Base-by-base conservation (phyloP, 92 coral and sea anemone species). In the Parazoanthus swiftii region DNA sequence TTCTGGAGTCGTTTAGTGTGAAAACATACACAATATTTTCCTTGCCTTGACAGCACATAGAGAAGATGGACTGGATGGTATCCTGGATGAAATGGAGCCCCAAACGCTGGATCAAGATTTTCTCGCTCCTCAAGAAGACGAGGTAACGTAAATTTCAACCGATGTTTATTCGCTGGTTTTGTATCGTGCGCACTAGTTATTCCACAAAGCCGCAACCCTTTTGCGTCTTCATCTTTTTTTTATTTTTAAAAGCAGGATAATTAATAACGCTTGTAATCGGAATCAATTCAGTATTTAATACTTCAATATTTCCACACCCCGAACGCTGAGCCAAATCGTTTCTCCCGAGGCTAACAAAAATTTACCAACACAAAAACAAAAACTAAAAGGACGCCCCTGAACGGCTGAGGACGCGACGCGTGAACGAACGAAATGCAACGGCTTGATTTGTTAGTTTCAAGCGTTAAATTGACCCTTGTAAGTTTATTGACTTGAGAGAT, bases 381-480 rank as follows among this genome's bases (percentile, higher is more conserved):
- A 35, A 14, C 46, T 74, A 74, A 73, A 74, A 18, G 8, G 78
- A 74, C 78, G 78, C 78, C 23, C 15, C 21, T 2, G 5, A 16
- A 33, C 33, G 33, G 33, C 33, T 29, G 33, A 29, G 33, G 78
- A 74, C 78, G 78, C 78, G 78, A 74, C 46, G 78, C 78, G 78
- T 63, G n/a, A 63, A 20, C 70, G 8, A 74, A 13, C 26, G 6
- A 35, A 36, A 74, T 74, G 2, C 78, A 74, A 74, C 78, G 78
- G 78, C 48, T 74, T 20, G 26, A 74, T 35, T 35, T 35, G 78
- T 74, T 74, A 1, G 37, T 21, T 13, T 74, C 78, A 74, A 21
- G 78, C 78, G 78, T 74, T 36, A 74, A 74, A 74, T 63, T 74
- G 46, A 74, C 78, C 78, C 21, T 29, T 37, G 20, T 29, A 74